Percentiles rank a stretch among this genome's conserved stretches.
phyloP scores from a whole-genome alignment of 2,888 invertebrate genomes.

The Tenthredo mesomela region DNA sequence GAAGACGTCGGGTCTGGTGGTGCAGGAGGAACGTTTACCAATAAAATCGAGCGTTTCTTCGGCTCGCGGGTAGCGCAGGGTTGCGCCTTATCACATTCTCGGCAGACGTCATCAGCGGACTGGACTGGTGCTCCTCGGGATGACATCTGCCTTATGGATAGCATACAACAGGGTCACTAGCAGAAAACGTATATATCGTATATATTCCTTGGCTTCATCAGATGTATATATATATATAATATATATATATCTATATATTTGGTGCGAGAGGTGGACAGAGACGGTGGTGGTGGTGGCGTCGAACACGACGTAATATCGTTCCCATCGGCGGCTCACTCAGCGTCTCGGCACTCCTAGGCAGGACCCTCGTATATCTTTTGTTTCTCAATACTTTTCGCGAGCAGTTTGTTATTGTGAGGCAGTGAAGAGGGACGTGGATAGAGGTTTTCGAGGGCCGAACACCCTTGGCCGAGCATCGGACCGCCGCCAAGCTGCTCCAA shows the following conservation, averaged over 20 bases:
- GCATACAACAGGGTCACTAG: constrained; percentile 31
- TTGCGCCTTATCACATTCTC: constrained; percentile 54
- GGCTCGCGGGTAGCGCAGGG: not conserved
- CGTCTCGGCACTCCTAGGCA: constrained; percentile 26
- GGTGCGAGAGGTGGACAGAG: not conserved
- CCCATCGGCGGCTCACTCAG: constrained; percentile 62
- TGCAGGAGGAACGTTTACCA: constrained; percentile 37
- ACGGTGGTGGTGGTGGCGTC: constrained; percentile 57
- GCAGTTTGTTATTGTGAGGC: constrained; percentile 62
- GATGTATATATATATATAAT: not conserved
- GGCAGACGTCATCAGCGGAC: constrained; percentile 55
- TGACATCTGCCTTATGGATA: constrained; percentile 31
- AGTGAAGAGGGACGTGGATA: constrained; percentile 52
- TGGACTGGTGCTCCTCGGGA: constrained; percentile 39
- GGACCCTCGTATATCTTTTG: constrained; percentile 61
- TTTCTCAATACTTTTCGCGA: constrained; percentile 64
- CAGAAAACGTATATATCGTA: constrained; percentile 17
- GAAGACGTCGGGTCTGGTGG: constrained; percentile 51
- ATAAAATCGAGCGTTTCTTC: constrained; percentile 30
- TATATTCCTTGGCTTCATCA: constrained; percentile 47
- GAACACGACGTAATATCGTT: constrained; percentile 64
- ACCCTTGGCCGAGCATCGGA: constrained; percentile 52
- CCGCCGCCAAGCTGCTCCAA: constrained; percentile 67
- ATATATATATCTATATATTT: not conserved
- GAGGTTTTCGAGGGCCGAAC: constrained; percentile 49